These are phyloP conservation scores for Trachemys scripta DNA, from an alignment of 2,113 vertebrate genomes.

Conservation along the genomic window DNA sequence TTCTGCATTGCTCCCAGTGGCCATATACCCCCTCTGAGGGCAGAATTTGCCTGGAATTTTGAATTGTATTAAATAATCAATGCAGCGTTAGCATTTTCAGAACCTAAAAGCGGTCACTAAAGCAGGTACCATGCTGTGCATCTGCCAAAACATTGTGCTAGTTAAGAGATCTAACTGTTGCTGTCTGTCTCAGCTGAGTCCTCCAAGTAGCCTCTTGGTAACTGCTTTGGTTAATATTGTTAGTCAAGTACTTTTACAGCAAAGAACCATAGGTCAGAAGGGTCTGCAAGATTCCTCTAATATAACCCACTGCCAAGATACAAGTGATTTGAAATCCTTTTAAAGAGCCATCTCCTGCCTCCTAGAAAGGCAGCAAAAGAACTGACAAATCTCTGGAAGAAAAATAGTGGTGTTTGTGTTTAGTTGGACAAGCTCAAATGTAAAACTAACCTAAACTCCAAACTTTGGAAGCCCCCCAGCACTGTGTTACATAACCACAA, in stretches of 20 bases:
- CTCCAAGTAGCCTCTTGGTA: not conserved
- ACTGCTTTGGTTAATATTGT: not conserved
- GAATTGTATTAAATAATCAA: no score
- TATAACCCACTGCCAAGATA: no score
- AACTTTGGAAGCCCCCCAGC: no score
- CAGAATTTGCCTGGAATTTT: not conserved
- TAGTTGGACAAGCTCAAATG: no score
- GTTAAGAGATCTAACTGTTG: not conserved
- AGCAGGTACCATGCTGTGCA: not conserved
- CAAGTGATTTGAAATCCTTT: not conserved
- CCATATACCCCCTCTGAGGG: not conserved
- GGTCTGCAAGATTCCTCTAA: not conserved
- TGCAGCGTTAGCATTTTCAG: not conserved
- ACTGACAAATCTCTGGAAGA: not conserved
- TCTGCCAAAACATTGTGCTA: no score
- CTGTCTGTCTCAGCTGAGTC: not conserved
- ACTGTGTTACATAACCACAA: no score
- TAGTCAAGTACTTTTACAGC: not conserved
- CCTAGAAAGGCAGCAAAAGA: not conserved
- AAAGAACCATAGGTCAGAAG: not conserved
- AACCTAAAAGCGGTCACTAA: not conserved
- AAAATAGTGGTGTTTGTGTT: not conserved
- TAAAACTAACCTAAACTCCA: not conserved
- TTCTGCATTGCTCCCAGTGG: not conserved
- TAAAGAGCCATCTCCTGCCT: not conserved